Evolutionary conservation across 2,113 vertebrate species (phyloP), one percentile per base, ranked within the genome.

Genomic region (Eptatretus burgeri): DNA sequence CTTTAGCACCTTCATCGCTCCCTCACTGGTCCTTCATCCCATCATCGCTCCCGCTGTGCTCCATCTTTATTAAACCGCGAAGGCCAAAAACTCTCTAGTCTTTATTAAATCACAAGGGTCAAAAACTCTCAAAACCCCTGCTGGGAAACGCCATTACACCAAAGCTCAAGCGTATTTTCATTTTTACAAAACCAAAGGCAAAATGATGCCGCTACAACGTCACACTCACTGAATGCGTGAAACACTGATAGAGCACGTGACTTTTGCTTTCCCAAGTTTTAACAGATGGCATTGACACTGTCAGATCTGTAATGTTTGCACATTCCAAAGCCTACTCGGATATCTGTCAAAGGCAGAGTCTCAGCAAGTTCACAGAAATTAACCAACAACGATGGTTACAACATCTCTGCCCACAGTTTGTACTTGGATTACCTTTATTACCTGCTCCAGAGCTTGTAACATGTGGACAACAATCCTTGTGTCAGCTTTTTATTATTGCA

Each of bases 401-500:
- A 41, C 27, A 7, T 41, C n/a, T n/a, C n/a, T n/a, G 7, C 3
- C 27, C 27, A 41, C 27, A 41, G 27, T 41, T 41, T 7, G 27
- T 7, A 41, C 27, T 41, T 41, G 27, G 27, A 20, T 60, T 17
- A 60, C 56, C 56, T 20, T 11, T 60, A 10, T 27, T 20, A 11
- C 41, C 9, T 19, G 41, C 63, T 63, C 18, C 41, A 17, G 41
- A 63, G 63, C 63, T 13, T 51, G 63, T 10, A n/a, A 63, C 63
- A 63, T 27, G 41, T 17, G 17, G 41, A 63, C 13, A n/a, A 63
- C 63, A 63, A 63, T 63, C 63, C 63, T 2, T 18, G 16, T 63
- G n/a, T 63, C 63, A 63, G 63, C 63, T 63, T 63, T 14, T 49
- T 10, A 20, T 63, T 9, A 63, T 63, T 63, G 63, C 63, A 63